Percentiles rank a stretch among this genome's conserved stretches.
phyloP scores from a whole-genome alignment of 2,113 vertebrate genomes.

The Ailurus styani region DNA sequence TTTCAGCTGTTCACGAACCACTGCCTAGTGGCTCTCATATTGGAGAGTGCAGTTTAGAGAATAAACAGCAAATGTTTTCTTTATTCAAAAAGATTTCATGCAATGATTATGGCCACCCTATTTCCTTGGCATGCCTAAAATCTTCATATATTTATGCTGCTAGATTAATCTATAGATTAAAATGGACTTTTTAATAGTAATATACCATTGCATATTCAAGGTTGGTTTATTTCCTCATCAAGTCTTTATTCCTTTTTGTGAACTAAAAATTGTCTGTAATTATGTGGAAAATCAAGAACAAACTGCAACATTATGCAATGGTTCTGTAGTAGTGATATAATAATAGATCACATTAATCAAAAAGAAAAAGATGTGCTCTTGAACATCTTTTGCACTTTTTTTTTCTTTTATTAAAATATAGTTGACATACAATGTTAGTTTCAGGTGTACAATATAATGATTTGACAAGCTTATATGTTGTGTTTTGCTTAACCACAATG shows the following conservation, averaged over 20 bases:
- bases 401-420: not conserved
- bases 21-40: not conserved
- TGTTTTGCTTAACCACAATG: not conserved
- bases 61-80: not conserved
- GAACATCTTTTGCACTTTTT: not conserved
- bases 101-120: not conserved
- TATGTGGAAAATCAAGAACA: slow-evolving; percentile 32
- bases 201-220: not conserved
- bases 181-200: not conserved
- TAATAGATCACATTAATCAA: not conserved
- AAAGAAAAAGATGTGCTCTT: not conserved
- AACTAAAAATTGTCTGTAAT: not conserved
- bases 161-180: not conserved
- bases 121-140: not conserved
- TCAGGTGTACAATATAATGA: not conserved
- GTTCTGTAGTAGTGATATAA: not conserved
- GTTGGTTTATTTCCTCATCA: slow-evolving; percentile 4
- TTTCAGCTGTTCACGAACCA: not conserved
- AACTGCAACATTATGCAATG: not conserved
- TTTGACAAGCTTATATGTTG: not conserved
- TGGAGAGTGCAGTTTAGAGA: not conserved
- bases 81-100: not conserved
- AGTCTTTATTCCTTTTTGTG: not conserved
- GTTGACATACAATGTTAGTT: not conserved
- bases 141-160: not conserved